Percentiles rank a stretch among this genome's conserved stretches.
Conservation (phyloP, 2,797 vertebrate species). For the Oreonectes daqikongensis region DNA sequence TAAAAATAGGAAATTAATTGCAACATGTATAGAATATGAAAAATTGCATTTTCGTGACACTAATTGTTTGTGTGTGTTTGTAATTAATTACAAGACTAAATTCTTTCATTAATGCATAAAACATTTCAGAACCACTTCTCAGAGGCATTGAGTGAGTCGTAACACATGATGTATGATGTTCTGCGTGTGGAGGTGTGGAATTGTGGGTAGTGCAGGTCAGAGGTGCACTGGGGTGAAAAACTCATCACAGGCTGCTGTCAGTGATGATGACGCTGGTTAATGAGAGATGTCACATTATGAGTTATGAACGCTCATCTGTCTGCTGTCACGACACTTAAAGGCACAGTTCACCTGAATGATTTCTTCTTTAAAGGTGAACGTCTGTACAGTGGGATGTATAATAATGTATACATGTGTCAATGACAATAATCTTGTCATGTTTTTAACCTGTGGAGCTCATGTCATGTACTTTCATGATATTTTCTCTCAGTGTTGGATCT, state of each 20-base stretch:
- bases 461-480: not conserved
- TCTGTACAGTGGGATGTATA: too few species aligned
- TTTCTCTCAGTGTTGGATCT: not conserved
- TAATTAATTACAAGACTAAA: too few species aligned
- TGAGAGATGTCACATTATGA: constrained; percentile 7
- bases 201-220: not conserved
- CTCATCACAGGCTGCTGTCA: not conserved
- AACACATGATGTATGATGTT: not conserved
- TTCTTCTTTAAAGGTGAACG: too few species aligned
- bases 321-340: not conserved
- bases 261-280: not conserved
- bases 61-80: too few species aligned
- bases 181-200: not conserved
- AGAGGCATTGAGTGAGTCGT: not conserved
- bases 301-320: not conserved
- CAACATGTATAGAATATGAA: too few species aligned
- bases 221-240: not conserved
- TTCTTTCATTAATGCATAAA: not conserved
- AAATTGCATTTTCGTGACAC: too few species aligned
- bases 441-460: not conserved
- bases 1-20: too few species aligned
- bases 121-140: not conserved
- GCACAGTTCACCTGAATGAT: too few species aligned
- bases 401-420: too few species aligned
- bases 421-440: too few species aligned